phyloP scores from a whole-genome alignment of 2,113 vertebrate species.

The Carassius gibelio region DNA sequence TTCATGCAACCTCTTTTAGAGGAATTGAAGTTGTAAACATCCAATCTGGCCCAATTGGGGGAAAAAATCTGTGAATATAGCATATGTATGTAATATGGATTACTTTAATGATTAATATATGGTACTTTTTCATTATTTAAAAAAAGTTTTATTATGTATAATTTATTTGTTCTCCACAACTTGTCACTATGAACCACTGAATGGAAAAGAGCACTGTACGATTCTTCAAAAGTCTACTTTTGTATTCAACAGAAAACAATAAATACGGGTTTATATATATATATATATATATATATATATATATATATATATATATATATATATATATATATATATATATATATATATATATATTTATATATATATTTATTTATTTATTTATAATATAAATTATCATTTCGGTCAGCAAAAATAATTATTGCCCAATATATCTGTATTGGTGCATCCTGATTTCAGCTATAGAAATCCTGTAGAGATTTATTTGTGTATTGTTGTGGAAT shows the following conservation, averaged over 20 bases:
- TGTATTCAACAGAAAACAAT: background rate
- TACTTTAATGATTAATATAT: background rate
- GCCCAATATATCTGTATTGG: background rate
- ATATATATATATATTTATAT: too few species aligned
- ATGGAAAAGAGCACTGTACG: background rate
- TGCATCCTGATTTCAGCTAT: background rate
- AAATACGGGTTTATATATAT: too few species aligned
- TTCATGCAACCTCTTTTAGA: background rate
- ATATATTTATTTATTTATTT: too few species aligned
- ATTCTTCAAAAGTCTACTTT: background rate
- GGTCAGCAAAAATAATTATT: background rate
- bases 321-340: too few species aligned
- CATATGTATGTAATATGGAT: background rate
- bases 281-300: too few species aligned
- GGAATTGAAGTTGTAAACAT: background rate
- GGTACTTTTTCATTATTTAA: background rate
- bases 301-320: too few species aligned
- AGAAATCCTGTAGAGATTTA: background rate
- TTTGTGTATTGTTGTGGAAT: slow-evolving; percentile 17
- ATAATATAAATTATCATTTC: background rate
- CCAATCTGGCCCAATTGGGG: background rate
- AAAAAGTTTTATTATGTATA: too few species aligned
- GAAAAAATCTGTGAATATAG: background rate
- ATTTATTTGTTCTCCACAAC: too few species aligned
- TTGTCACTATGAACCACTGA: background rate